These are phyloP conservation scores for Lepilemur ruficaudatus DNA, from an alignment of 2,797 vertebrate species.

Conservation along the genomic window DNA sequence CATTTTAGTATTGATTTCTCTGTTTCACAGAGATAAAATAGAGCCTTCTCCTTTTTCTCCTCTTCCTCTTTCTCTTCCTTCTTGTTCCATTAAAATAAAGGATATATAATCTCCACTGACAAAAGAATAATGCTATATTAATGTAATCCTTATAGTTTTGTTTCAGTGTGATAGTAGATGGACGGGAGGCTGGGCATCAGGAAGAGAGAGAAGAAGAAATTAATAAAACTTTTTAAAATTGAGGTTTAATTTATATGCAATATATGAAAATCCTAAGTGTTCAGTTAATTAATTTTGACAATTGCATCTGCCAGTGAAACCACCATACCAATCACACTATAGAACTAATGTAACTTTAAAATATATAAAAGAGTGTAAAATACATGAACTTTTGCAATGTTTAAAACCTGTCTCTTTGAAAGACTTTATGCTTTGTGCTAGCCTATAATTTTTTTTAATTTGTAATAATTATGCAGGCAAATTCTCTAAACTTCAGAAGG, in stretches of 20 bases:
- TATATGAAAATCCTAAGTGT: background rate
- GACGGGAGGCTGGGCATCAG: background rate
- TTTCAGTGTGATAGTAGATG: background rate
- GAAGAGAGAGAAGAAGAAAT: background rate
- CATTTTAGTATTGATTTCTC: background rate
- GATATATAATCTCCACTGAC: background rate
- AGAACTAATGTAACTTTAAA: background rate
- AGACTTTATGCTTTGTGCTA: background rate
- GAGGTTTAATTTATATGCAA: background rate
- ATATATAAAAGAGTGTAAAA: background rate
- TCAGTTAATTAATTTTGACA: background rate
- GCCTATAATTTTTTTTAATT: background rate
- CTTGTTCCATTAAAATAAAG: background rate
- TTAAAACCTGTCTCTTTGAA: background rate
- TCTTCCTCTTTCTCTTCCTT: background rate
- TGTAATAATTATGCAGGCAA: background rate
- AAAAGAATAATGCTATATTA: background rate
- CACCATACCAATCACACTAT: background rate
- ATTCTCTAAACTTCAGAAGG: background rate
- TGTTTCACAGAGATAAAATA: background rate
- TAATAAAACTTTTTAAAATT: background rate
- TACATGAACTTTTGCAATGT: background rate
- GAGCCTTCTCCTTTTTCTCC: background rate
- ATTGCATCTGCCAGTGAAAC: background rate
- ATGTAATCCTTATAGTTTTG: background rate